phyloP scores from a whole-genome alignment of 1,140 invertebrate genomes.

The Musca vetustissima region DNA sequence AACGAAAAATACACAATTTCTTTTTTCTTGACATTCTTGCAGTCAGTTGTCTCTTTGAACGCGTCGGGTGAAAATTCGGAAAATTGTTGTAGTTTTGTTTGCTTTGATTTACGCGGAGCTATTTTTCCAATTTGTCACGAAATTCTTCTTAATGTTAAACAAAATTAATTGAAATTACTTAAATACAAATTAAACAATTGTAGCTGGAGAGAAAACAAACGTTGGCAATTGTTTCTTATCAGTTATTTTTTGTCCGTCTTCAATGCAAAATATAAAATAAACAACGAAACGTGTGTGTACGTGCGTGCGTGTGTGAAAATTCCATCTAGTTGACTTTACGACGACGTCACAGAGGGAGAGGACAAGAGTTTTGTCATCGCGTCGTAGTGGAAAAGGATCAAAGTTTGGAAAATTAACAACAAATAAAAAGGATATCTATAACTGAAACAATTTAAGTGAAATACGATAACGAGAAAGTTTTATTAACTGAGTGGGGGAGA shows the following conservation, averaged over 20 bases:
- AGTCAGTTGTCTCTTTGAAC: conserved; percentile 7
- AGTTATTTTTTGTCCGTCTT: too few relatives aligned
- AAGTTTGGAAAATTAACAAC: not conserved
- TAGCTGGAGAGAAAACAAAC: too few relatives aligned
- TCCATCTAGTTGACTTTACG: too few relatives aligned
- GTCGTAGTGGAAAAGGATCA: not conserved
- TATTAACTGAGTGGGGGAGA: not conserved
- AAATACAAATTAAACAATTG: not conserved
- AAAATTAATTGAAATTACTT: not conserved
- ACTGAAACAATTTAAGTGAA: not conserved
- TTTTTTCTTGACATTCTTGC: not conserved
- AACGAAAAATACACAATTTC: not conserved
- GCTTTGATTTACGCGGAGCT: too few relatives aligned
- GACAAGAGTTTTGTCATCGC: too few relatives aligned
- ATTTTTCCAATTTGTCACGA: too few relatives aligned
- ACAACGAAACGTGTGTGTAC: too few relatives aligned
- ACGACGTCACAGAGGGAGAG: too few relatives aligned
- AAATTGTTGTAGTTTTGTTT: not conserved
- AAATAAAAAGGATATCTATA: conserved; percentile 1
- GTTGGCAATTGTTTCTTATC: too few relatives aligned
- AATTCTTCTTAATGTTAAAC: not conserved
- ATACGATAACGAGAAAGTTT: not conserved
- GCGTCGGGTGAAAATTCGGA: conserved; percentile 17
- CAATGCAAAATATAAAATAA: not conserved
- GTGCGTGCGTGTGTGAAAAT: too few relatives aligned